Base-by-base conservation (phyloP, 2,113 vertebrate genomes). In the Pelmatolapia mariae region DNA sequence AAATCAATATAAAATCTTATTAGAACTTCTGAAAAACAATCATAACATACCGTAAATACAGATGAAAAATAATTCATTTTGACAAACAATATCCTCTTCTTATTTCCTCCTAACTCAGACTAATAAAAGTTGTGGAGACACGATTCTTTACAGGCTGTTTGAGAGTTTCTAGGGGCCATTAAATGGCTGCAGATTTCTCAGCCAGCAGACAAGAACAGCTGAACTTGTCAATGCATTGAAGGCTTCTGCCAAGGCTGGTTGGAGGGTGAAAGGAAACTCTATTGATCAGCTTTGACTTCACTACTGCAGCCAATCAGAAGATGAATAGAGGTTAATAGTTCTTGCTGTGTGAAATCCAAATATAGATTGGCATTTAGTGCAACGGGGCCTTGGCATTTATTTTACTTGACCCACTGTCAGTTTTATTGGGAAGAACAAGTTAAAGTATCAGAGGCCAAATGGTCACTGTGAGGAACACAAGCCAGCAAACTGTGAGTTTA, bases 351-450 rank as follows among this genome's bases (percentile, higher is more conserved):
- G 87, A 85, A 92, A 91, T 91, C 90, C 89, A 87, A 89, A 87
- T 92, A 94, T 93, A 87, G 92, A 92, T 93, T 92, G 92, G 90
- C 92, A 84, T 94, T 94, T 89, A 93, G 85, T 45, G 63, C 8
- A 12, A 89, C 38, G n/a, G 45, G 84, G 79, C 87, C 80, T 89
- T 66, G 86, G 85, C 93, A 89, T 94, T 93, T 91, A 59, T 91
- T 82, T 85, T 83, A 79, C 86, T 78, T 78, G 89, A 82, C 71
- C 73, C 85, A 80, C 43, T 59, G 85, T 86, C 92, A 59, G 84
- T 84, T 40, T 59, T 57, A 54, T 33, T 31, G 13, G 80, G 63
- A 53, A 43, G 68, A 84, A 80, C 43, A 22, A 87, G 87, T 87
- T 83, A 66, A 90, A 68, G 86, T 81, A 82, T 66, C 87, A 68